phyloP scores from a whole-genome alignment of 2,888 invertebrate genomes.

The Formica aserva region DNA sequence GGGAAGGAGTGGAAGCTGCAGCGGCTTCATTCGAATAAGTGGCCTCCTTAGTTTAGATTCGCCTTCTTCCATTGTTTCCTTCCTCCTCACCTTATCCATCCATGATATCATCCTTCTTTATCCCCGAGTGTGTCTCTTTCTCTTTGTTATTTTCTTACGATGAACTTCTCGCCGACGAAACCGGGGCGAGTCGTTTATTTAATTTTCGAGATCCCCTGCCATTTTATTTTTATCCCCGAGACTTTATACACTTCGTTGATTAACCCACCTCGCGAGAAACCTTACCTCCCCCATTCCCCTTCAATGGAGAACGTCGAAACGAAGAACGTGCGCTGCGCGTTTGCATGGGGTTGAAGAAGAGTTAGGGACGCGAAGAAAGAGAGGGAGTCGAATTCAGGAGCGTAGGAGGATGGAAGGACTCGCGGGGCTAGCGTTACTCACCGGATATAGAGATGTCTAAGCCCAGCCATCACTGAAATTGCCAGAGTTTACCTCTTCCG shows the following conservation, averaged over 20 bases:
- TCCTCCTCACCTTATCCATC: slow-evolving; percentile 25
- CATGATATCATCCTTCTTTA: slow-evolving; percentile 35
- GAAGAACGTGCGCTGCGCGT: slow-evolving; percentile 33
- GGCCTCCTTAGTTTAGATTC: slow-evolving; percentile 68
- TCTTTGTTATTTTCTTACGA: slow-evolving; percentile 46
- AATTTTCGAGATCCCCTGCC: slow-evolving; percentile 76
- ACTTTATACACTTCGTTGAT: slow-evolving; percentile 82
- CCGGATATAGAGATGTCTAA: slow-evolving; percentile 80
- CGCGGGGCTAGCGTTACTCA: slow-evolving; percentile 77
- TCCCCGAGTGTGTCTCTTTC: slow-evolving; percentile 20
- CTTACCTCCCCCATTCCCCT: slow-evolving; percentile 48
- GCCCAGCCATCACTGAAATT: slow-evolving; percentile 84
- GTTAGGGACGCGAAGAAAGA: slow-evolving; percentile 36
- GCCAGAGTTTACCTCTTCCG: slow-evolving; percentile 80
- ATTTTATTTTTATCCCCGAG: slow-evolving; percentile 80
- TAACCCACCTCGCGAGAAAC: slow-evolving; percentile 74
- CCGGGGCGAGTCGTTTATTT: slow-evolving; percentile 80
- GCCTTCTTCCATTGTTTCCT: slow-evolving; percentile 35
- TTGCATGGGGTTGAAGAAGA: slow-evolving; percentile 53
- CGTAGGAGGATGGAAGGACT: slow-evolving; percentile 68
- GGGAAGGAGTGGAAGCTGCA: slow-evolving; percentile 33
- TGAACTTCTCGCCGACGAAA: slow-evolving; percentile 63
- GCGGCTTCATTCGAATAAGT: slow-evolving; percentile 80
- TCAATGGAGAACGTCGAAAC: slow-evolving; percentile 17
- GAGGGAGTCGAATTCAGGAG: slow-evolving; percentile 71